Percentiles rank a stretch among this genome's conserved stretches.
Evolutionary conservation across 2,797 vertebrate species (phyloP).

Genomic region (Parambassis ranga): DNA sequence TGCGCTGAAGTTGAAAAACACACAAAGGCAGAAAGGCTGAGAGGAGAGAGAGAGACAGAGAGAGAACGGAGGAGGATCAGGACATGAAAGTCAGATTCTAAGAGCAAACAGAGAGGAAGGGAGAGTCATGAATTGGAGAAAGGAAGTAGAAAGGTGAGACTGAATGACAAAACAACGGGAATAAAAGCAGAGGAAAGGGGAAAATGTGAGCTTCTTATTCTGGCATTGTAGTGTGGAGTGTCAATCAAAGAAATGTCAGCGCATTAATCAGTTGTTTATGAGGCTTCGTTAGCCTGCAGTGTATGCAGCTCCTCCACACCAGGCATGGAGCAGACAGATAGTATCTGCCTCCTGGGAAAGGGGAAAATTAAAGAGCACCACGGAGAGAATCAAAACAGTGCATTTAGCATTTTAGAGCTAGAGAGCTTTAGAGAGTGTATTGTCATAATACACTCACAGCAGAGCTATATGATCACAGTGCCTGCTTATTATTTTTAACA

Average conservation of each 20-base stretch:
- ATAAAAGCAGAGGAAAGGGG: conserved; percentile 1
- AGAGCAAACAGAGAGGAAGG: neutral
- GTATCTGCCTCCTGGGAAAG: conserved; percentile 37
- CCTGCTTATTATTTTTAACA: no score
- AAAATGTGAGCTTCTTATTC: conserved; percentile 27
- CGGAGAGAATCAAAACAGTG: conserved; percentile 39
- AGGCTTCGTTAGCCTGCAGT: conserved; percentile 36
- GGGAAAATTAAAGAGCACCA: conserved; percentile 43
- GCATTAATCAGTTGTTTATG: conserved; percentile 79
- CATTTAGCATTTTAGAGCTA: conserved; percentile 34
- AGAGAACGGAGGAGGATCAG: neutral
- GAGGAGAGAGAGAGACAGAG: neutral
- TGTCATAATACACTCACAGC: conserved; percentile 8
- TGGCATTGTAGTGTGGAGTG: conserved; percentile 63
- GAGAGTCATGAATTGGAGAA: neutral
- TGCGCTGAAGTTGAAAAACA: neutral
- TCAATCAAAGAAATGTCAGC: conserved; percentile 81
- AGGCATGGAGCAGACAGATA: conserved; percentile 30
- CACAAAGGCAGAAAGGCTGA: neutral
- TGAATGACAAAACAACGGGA: conserved; percentile 4
- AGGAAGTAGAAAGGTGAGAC: neutral
- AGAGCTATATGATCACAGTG: neutral
- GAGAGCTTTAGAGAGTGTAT: no score
- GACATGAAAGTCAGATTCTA: conserved; percentile 6
- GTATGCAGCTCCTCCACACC: conserved; percentile 46